Evolutionary conservation across 2,797 vertebrate species (phyloP), one percentile per base, ranked within the genome.

Genomic region (Monodelphis domestica): DNA sequence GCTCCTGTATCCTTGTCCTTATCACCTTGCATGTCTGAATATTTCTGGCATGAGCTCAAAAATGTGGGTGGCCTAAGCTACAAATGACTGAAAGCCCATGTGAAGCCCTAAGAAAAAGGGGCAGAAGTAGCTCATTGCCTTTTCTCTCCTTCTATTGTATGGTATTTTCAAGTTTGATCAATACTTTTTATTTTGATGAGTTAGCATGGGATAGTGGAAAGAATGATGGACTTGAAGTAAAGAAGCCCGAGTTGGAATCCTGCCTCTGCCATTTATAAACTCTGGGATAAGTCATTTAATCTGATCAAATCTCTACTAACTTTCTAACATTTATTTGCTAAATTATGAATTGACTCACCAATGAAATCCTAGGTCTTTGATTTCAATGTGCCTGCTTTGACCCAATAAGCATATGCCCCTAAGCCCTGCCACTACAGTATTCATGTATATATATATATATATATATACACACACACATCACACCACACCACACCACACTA

Each of bases 21-120:
- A 26, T 78, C 53, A 55, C 9, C 7, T 52, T 94, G 94, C 93
- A 63, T 56, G 21, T 33, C 3, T 59, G 88, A 53, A 94, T 93
- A 90, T 96, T 52, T 54, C 93, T 54, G 28, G 12, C 56, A 1
- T 63, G 78, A 93, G 33, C 10, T 50, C 33, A 38, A 38, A 38
- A 78, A 2, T 38, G 9, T 78, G 53, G 38, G 38, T 63, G 38
- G 92, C 94, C 78, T 59, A 30, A 92, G 78, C 54, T 24, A 55
- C 30, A 24, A 95, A 57, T 10, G 26, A 26, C 90, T 4, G 53
- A 45, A 95, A 93, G 88, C 33, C 28, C 6, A 1, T 4, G 1
- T 10, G 30, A 94, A 9, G 91, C 89, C 91, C 93, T 91, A 90
- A 5, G 29, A 53, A 55, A 57, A 12, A 54, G 51, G 33, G 33